Conservation (phyloP, 2,113 vertebrate species). For the Prolemur simus region DNA sequence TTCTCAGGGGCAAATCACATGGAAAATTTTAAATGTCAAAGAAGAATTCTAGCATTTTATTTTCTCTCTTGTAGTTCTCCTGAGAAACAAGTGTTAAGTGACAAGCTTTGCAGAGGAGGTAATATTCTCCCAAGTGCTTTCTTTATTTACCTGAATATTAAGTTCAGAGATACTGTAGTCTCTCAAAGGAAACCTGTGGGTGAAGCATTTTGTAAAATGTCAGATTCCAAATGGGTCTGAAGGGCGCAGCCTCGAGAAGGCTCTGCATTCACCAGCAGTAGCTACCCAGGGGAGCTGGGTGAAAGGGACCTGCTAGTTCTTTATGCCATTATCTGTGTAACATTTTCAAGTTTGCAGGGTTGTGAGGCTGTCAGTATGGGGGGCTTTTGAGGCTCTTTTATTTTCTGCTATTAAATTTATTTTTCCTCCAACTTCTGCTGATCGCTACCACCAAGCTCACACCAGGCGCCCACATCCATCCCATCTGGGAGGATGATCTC, state of each 20-base stretch:
- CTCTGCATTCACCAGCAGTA: not conserved
- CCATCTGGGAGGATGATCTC: not conserved
- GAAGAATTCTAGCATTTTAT: not conserved
- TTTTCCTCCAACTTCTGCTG: not conserved
- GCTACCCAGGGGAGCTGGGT: not conserved
- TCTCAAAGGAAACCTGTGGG: not conserved
- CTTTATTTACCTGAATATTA: not conserved
- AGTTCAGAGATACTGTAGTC: not conserved
- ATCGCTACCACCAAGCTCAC: not conserved
- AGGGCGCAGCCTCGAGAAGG: not conserved
- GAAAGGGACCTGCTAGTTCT: not conserved
- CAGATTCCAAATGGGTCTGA: not conserved
- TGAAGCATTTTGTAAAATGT: not conserved
- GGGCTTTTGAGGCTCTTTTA: not conserved
- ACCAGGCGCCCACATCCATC: fast-evolving
- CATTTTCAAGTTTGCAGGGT: not conserved
- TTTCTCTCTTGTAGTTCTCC: not conserved
- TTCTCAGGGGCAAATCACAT: not conserved
- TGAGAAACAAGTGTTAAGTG: not conserved
- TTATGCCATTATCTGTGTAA: not conserved
- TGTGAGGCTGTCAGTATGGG: not conserved
- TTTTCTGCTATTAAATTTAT: not conserved
- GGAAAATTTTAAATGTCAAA: not conserved
- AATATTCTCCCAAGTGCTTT: not conserved
- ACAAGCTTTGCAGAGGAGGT: not conserved